Conservation (phyloP, 2,113 vertebrate genomes). For the Phalacrocorax carbo region DNA sequence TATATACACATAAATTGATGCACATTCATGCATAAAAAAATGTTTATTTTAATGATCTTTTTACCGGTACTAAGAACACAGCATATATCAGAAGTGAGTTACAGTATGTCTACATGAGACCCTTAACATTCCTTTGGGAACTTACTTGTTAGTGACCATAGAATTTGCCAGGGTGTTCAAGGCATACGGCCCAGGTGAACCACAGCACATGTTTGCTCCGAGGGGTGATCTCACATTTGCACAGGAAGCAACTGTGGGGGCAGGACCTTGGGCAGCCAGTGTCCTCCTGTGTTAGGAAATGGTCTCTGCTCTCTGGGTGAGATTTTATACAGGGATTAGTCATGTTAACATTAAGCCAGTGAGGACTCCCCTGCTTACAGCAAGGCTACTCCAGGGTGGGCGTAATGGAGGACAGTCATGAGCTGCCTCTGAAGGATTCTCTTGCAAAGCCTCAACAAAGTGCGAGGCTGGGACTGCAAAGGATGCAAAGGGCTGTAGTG, state of each 20-base stretch:
- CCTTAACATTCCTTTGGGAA: neutral
- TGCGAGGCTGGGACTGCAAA: neutral
- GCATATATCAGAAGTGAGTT: neutral
- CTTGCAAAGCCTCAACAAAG: neutral
- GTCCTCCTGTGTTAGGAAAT: neutral
- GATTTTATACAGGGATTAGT: neutral
- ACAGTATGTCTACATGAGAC: neutral
- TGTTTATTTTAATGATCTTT: neutral
- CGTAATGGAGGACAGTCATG: neutral
- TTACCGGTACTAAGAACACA: neutral
- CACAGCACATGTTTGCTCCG: neutral
- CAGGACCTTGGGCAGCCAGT: neutral
- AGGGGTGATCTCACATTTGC: accelerated
- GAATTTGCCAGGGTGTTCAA: neutral
- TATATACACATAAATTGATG: neutral
- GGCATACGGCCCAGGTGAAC: neutral
- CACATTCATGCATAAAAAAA: neutral
- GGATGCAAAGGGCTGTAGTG: neutral
- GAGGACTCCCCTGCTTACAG: neutral
- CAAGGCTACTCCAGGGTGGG: neutral
- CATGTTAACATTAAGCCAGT: neutral
- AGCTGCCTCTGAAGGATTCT: neutral
- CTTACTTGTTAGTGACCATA: neutral
- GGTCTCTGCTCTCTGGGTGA: neutral
- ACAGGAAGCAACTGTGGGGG: neutral